Base-by-base conservation (phyloP, 2,797 vertebrate species). In the Spinus olivaceus region DNA sequence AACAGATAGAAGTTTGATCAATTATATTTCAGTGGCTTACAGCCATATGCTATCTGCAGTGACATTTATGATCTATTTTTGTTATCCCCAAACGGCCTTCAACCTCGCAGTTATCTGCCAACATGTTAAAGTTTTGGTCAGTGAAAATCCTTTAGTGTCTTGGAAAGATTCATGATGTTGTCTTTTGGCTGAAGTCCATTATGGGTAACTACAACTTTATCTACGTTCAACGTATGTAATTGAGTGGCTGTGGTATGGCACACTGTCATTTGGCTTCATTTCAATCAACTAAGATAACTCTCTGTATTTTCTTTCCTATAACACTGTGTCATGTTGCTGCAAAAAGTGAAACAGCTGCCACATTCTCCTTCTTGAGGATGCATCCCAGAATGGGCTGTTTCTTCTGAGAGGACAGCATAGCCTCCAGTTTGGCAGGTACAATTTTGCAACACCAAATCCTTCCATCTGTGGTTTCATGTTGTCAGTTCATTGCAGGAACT, bases 241-340 rank as follows among this genome's bases (percentile, higher is more conserved):
- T 93, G 91, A 96, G 94, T 96, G 89, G 44, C 87, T 96, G 92
- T 90, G 94, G 94, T 96, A 93, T 72, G 92, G 94, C 84, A 93
- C 44, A n/a, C 59, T 92, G 93, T 96, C 95, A 95, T 88, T 91
- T 96, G 94, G 96, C 91, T 94, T 85, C 37, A 83, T 96, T 95
- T 96, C 94, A 94, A 79, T 91, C 88, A 83, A 71, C 65, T 83
- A 35, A 90, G 94, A 95, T 94, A 96, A 92, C 81, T 92, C 89
- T 92, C 81, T 86, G 9, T 56, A n/a, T 87, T 94, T 95, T 94
- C 54, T 95, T 87, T 95, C 59, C 56, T 94, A 32, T 70, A 95
- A 79, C 86, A 93, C 86, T 56, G 61, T 94, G 93, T 95, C 79
- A 87, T 70, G 72, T 81, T 95, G 65, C 87, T 72, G 57, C 65